A percentile compares a stretch with the other conserved stretches of the same genome.
These are phyloP conservation scores for Crotalus horridus DNA, from an alignment of 2,113 vertebrate genomes.

Conservation along the genomic window DNA sequence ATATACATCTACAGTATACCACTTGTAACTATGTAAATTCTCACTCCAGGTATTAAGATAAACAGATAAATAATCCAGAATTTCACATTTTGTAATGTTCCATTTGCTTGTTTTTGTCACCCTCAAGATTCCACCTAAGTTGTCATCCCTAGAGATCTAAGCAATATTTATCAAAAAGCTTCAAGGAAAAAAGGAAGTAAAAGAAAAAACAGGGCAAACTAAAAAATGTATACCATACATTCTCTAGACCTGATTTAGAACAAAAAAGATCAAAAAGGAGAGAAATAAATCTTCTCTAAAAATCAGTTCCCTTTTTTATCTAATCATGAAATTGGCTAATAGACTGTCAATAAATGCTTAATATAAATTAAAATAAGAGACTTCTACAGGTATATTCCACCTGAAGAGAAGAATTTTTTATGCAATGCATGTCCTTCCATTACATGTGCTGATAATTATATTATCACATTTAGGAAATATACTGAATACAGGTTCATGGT, in stretches of 20 bases:
- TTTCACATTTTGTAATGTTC: background rate
- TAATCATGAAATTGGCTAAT: background rate
- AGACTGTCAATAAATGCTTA: background rate
- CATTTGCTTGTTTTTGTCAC: fast-evolving
- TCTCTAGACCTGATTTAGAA: background rate
- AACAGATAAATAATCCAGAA: fast-evolving
- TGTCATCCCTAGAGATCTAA: background rate
- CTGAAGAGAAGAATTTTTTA: background rate
- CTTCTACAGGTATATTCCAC: background rate
- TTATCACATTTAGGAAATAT: background rate
- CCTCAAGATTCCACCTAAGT: background rate
- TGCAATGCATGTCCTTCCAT: background rate
- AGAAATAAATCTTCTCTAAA: background rate
- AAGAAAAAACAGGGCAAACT: background rate
- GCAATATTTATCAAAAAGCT: background rate
- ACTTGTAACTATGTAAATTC: background rate
- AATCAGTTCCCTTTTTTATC: background rate
- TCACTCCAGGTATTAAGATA: background rate
- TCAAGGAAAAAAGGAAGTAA: background rate
- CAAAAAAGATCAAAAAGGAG: fast-evolving
- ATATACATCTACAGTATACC: background rate
- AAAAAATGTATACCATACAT: fast-evolving
- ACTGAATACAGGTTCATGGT: background rate
- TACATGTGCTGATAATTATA: background rate
- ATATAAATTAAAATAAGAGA: background rate